Percentiles rank a stretch among this genome's conserved stretches.
Evolutionary conservation across 1,140 invertebrate species (phyloP).

Genomic region (Forficula auricularia): DNA sequence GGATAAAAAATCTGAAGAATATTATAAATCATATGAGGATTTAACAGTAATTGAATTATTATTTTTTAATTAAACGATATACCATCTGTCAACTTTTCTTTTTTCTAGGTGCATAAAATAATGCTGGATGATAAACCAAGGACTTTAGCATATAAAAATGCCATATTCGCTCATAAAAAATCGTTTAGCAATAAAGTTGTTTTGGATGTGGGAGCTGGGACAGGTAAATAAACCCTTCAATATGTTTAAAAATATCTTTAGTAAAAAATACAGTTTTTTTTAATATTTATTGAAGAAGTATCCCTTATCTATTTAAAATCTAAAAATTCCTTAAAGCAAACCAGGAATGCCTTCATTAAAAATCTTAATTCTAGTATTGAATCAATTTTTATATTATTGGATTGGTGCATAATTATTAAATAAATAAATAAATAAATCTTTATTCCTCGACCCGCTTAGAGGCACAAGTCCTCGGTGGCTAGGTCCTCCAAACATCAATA

Average conservation of each 20-base stretch:
- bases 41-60: too few species aligned
- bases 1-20: too few species aligned
- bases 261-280: not conserved
- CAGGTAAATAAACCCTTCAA: constrained; percentile 22
- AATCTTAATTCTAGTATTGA: constrained; percentile 2
- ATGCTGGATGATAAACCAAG: constrained; percentile 53
- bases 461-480: too few species aligned
- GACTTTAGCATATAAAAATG: constrained; percentile 42
- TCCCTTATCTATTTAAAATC: constrained; percentile 10
- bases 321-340: too few species aligned
- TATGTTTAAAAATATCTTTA: constrained; percentile 4
- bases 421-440: too few species aligned
- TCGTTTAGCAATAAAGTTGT: constrained; percentile 35
- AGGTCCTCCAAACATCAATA: too few species aligned
- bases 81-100: constrained; percentile 11
- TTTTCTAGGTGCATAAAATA: constrained; percentile 47
- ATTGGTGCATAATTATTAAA: too few species aligned
- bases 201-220: constrained; percentile 85
- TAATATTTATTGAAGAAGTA: not conserved
- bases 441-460: too few species aligned
- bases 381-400: constrained; percentile 8
- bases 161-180: constrained; percentile 40
- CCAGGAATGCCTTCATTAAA: too few species aligned
- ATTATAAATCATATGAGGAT: too few species aligned
- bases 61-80: not conserved